These are phyloP conservation scores for Macropis europaea DNA, from an alignment of 2,888 invertebrate species.

Conservation along the genomic window DNA sequence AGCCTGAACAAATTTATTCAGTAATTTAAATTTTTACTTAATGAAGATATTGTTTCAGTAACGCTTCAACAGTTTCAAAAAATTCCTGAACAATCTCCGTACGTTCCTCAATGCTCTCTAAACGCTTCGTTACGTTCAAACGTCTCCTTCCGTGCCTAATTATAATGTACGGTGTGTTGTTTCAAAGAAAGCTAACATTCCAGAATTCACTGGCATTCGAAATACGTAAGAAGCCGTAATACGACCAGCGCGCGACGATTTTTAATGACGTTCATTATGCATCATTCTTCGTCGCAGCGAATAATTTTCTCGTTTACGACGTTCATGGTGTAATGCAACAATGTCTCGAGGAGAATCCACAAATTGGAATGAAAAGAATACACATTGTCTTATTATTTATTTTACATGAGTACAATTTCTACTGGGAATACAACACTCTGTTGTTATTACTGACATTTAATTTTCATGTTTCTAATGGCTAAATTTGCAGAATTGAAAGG, in stretches of 20 bases:
- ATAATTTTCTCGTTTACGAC: slow-evolving; percentile 5
- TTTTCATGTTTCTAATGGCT: too few species aligned
- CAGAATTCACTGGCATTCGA: slow-evolving; percentile 26
- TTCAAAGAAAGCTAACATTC: slow-evolving; percentile 29
- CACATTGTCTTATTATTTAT: too few species aligned
- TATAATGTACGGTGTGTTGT: slow-evolving; percentile 28
- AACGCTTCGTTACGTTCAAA: slow-evolving; percentile 17
- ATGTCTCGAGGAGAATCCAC: not conserved
- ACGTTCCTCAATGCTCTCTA: not conserved
- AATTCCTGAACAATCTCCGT: slow-evolving; percentile 7
- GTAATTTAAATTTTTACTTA: too few species aligned
- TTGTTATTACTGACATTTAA: too few species aligned
- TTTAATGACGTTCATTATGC: slow-evolving; percentile 32
- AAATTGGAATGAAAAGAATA: too few species aligned
- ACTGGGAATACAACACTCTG: too few species aligned
- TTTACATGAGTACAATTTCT: too few species aligned
- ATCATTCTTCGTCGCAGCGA: not conserved
- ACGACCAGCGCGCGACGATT: slow-evolving; percentile 31
- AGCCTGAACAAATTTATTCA: too few species aligned
- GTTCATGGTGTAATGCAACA: not conserved
- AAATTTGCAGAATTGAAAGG: too few species aligned
- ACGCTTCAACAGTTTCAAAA: too few species aligned
- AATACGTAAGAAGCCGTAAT: slow-evolving; percentile 36
- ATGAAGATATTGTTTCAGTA: not conserved
- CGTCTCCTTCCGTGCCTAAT: slow-evolving; percentile 17